Conservation (phyloP, 2,113 vertebrate species). For the Leiothrix lutea region DNA sequence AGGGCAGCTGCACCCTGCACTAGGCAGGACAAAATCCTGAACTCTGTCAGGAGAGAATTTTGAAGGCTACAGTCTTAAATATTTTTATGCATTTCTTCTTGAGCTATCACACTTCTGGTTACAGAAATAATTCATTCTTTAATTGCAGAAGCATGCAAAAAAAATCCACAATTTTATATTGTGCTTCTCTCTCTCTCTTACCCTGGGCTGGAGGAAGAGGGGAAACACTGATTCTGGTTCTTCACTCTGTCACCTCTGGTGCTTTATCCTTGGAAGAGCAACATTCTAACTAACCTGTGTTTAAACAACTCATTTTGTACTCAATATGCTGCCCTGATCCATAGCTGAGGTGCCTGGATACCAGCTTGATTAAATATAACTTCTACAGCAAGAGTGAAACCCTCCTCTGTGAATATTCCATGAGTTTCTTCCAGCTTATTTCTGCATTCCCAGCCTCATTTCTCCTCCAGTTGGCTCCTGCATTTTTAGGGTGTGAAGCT, state of each 20-base stretch:
- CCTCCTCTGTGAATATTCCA: not conserved
- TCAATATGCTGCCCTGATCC: rapidly evolving
- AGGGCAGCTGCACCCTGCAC: not conserved
- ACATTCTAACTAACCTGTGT: not conserved
- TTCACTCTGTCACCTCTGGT: not conserved
- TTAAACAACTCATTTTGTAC: not conserved
- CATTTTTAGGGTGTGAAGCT: not conserved
- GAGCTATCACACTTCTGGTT: not conserved
- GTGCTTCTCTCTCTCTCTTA: not conserved
- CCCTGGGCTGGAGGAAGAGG: not conserved
- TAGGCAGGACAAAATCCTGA: not conserved
- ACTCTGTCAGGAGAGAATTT: not conserved
- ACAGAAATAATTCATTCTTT: not conserved
- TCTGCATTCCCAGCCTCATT: not conserved
- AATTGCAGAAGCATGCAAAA: not conserved
- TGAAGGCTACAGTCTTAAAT: not conserved
- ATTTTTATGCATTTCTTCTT: not conserved
- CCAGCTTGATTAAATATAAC: not conserved
- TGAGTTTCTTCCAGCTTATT: not conserved
- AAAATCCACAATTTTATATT: not conserved
- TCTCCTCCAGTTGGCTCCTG: not conserved
- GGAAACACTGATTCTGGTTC: not conserved
- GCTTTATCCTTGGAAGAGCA: not conserved
- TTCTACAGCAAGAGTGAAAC: not conserved
- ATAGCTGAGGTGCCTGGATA: not conserved